phyloP scores from a whole-genome alignment of 2,113 vertebrate species.

The Pyxicephalus adspersus region DNA sequence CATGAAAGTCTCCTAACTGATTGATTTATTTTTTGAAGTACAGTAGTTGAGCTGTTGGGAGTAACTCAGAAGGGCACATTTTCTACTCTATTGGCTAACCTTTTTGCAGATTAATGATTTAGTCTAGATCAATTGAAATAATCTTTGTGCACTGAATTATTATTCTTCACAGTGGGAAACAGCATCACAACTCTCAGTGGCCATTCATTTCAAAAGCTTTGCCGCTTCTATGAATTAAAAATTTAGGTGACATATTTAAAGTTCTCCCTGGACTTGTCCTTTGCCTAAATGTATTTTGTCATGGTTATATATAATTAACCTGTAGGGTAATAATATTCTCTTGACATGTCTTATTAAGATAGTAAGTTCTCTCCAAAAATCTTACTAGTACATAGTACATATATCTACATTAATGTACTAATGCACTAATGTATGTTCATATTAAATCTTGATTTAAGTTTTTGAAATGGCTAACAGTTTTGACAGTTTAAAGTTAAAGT shows the following conservation, averaged over 20 bases:
- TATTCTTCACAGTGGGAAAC: conserved; percentile 61
- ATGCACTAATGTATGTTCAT: no score
- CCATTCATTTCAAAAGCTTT: conserved; percentile 58
- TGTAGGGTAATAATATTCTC: background rate
- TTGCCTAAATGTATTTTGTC: background rate
- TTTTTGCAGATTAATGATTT: conserved; percentile 69
- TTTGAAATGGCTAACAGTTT: no score
- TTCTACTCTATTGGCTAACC: conserved; percentile 66
- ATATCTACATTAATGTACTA: no score
- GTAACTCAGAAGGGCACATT: conserved; percentile 64
- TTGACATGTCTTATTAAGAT: background rate
- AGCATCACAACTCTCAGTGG: conserved; percentile 64
- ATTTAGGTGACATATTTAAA: conserved; percentile 28
- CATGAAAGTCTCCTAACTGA: conserved; percentile 56
- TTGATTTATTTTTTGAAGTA: conserved; percentile 67
- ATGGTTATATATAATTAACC: conserved; percentile 9
- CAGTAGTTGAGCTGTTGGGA: conserved; percentile 59
- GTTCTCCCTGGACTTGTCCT: conserved; percentile 21
- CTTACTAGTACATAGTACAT: no score
- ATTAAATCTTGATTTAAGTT: no score
- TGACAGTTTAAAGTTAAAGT: no score
- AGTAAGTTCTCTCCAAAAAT: no score
- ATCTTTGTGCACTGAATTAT: conserved; percentile 70
- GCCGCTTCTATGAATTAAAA: conserved; percentile 52
- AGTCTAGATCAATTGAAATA: conserved; percentile 65